Evolutionary conservation across 2,113 vertebrate species (phyloP).

Genomic region (Neodon shergylaensis): DNA sequence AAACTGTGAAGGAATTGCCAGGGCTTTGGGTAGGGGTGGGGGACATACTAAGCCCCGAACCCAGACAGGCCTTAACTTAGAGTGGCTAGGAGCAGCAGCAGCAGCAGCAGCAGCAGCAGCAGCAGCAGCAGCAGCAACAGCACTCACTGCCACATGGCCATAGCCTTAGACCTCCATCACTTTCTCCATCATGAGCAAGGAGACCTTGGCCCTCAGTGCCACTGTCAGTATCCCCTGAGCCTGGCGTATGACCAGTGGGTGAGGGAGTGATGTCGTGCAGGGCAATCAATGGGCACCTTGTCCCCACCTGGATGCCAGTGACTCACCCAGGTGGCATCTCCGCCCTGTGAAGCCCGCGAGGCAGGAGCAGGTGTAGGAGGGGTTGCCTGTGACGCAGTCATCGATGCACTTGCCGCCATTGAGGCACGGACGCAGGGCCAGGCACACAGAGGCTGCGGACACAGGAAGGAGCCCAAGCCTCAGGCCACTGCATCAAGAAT

Average conservation of each 20-base stretch:
- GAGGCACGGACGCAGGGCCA: slow-evolving; percentile 93
- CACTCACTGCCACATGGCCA: fast-evolving
- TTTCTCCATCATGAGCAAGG: neutral
- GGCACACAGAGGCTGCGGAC: slow-evolving; percentile 94
- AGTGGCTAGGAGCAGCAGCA: no score
- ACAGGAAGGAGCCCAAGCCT: slow-evolving; percentile 23
- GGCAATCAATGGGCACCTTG: neutral
- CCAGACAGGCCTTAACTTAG: neutral
- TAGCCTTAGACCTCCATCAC: neutral
- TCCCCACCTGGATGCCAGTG: neutral
- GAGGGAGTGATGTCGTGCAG: no score
- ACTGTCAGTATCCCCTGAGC: neutral
- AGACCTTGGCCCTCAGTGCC: neutral
- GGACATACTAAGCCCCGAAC: neutral
- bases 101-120: no score
- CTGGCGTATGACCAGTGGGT: neutral
- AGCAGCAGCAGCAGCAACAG: no score
- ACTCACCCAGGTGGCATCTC: slow-evolving; percentile 94
- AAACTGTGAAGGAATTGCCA: neutral
- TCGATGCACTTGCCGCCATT: slow-evolving; percentile 96
- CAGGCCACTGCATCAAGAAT: fast-evolving
- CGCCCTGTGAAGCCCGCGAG: slow-evolving; percentile 94
- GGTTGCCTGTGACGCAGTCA: slow-evolving; percentile 96
- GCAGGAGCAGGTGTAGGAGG: slow-evolving; percentile 97
- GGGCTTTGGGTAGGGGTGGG: neutral